These are phyloP conservation scores for Philhelius pedissequus DNA, from an alignment of 2,888 invertebrate genomes.

Conservation along the genomic window DNA sequence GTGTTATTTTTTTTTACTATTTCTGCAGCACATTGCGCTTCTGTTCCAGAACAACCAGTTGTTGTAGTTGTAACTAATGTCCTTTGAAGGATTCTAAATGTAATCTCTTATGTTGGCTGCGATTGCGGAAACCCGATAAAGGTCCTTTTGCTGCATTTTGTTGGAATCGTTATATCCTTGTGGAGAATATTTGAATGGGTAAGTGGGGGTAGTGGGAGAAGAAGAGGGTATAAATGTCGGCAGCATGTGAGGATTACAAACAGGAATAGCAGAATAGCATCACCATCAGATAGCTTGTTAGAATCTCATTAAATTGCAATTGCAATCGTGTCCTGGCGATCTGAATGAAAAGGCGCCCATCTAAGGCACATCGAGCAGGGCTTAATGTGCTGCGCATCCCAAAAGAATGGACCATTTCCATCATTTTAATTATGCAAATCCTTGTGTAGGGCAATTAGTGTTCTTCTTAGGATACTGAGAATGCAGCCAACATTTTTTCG, in stretches of 20 bases:
- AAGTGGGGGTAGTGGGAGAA: not conserved
- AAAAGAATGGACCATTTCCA: conserved; percentile 12
- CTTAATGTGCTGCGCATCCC: conserved; percentile 36
- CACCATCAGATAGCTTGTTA: conserved; percentile 34
- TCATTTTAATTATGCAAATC: conserved; percentile 67
- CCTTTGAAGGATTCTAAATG: conserved; percentile 63
- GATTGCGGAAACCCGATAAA: conserved; percentile 65
- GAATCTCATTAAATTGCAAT: conserved; percentile 67
- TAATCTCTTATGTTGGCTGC: conserved; percentile 66
- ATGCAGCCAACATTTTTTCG: conserved; percentile 22
- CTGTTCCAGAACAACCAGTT: conserved; percentile 23
- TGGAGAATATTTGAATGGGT: not conserved
- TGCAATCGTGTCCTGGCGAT: conserved; percentile 56
- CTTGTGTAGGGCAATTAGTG: conserved; percentile 58
- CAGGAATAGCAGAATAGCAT: not conserved
- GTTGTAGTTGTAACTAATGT: conserved; percentile 58
- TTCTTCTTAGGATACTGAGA: conserved; percentile 8
- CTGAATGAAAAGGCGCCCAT: conserved; percentile 30
- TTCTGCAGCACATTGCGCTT: conserved; percentile 6
- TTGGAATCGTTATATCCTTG: not conserved
- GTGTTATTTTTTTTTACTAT: not conserved
- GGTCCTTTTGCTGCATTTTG: conserved; percentile 52
- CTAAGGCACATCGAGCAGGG: not conserved
- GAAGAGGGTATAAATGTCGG: conserved; percentile 43
- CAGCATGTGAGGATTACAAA: conserved; percentile 58